phyloP scores from a whole-genome alignment of 1,140 invertebrate genomes.

The Sitophilus oryzae region DNA sequence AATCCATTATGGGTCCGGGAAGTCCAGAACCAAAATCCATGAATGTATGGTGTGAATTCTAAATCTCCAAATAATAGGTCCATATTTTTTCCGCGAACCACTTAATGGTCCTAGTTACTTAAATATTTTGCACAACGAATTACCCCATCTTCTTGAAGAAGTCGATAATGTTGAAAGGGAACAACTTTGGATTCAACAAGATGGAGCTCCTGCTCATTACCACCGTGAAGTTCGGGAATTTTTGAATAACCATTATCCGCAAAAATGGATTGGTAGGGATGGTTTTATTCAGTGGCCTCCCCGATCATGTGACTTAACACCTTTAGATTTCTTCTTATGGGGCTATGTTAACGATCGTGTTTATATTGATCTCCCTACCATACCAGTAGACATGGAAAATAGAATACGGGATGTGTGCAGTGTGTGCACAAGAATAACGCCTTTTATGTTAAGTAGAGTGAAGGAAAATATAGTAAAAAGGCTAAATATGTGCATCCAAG shows the following conservation, averaged over 20 bases:
- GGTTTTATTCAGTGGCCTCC: slow-evolving; percentile 8
- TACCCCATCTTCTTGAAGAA: slow-evolving; percentile 38
- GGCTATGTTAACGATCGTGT: neutral
- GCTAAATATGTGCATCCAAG: slow-evolving; percentile 8
- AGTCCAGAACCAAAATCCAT: slow-evolving; percentile 20
- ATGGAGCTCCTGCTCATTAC: slow-evolving; percentile 34
- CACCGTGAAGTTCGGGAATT: slow-evolving; percentile 4
- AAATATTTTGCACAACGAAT: slow-evolving; percentile 34
- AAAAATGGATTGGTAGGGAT: slow-evolving; percentile 3
- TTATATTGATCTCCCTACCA: neutral
- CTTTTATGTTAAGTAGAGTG: neutral
- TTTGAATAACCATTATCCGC: slow-evolving; percentile 5
- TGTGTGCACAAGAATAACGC: no score
- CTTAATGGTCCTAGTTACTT: slow-evolving; percentile 31
- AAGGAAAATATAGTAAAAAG: slow-evolving; percentile 2
- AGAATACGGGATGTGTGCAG: slow-evolving; percentile 2
- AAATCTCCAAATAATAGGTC: slow-evolving; percentile 33
- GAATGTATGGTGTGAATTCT: slow-evolving; percentile 40
- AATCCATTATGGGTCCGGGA: slow-evolving; percentile 33
- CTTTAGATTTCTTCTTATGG: slow-evolving; percentile 8
- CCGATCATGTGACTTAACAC: no score
- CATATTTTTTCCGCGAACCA: slow-evolving; percentile 30
- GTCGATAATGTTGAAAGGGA: slow-evolving; percentile 25
- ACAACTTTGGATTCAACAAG: slow-evolving; percentile 33
- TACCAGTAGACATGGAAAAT: slow-evolving; percentile 1